Conservation (phyloP, 2,113 vertebrate species). For the Regulus satrapa region DNA sequence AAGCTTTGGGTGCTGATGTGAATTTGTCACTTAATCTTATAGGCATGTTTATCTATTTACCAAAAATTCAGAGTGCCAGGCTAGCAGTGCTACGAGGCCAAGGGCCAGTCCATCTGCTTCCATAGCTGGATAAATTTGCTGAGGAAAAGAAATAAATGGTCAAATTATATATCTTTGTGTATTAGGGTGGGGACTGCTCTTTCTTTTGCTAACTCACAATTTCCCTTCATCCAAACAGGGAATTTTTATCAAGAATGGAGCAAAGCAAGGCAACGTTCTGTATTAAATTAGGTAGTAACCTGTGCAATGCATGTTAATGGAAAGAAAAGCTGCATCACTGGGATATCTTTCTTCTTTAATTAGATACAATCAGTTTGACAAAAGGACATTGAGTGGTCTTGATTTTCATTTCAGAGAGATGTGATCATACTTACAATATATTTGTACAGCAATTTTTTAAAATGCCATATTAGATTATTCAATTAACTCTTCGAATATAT, state of each 20-base stretch:
- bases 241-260: conserved; percentile 1
- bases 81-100: background rate
- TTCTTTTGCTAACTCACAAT: background rate
- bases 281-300: conserved; percentile 25
- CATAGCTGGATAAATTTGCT: background rate
- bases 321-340: conserved; percentile 22
- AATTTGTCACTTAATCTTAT: conserved; percentile 60
- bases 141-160: background rate
- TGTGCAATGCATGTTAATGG: conserved; percentile 46
- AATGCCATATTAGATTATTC: conserved; percentile 44
- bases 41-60: conserved; percentile 66
- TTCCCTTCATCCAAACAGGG: background rate
- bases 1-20: conserved; percentile 38
- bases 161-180: background rate
- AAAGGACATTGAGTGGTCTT: conserved; percentile 64
- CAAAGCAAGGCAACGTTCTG: background rate
- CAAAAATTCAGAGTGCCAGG: conserved; percentile 32
- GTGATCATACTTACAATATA: conserved; percentile 52
- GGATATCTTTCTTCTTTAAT: conserved; percentile 64
- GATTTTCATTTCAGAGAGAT: conserved; percentile 64
- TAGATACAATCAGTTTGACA: conserved; percentile 67
- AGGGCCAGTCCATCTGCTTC: background rate
- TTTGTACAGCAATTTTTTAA: conserved; percentile 30
- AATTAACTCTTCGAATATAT: conserved; percentile 33
- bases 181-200: background rate